These are phyloP conservation scores for Diprion similis DNA, from an alignment of 1,140 invertebrate species.

Conservation along the genomic window DNA sequence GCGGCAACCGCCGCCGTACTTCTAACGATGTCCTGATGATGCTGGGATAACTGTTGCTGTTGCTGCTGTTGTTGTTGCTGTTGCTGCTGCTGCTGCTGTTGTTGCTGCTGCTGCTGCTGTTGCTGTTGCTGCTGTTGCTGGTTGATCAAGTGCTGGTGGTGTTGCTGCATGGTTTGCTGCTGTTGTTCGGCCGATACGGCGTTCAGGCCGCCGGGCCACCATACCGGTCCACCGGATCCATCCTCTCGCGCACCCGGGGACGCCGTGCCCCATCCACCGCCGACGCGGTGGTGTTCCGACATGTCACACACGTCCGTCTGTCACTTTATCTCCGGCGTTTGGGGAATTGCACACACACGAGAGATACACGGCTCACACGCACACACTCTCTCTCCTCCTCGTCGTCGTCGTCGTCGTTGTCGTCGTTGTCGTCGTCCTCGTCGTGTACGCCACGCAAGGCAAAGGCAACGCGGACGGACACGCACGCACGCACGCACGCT, in stretches of 20 bases:
- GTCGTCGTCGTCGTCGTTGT: conserved; percentile 17
- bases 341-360: conserved; percentile 25
- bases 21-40: conserved; percentile 59
- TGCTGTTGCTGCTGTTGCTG: conserved; percentile 31
- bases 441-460: conserved; percentile 15
- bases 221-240: conserved; percentile 61
- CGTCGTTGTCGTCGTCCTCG: not conserved
- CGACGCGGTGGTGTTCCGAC: conserved; percentile 60
- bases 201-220: conserved; percentile 56
- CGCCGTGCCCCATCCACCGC: conserved; percentile 59
- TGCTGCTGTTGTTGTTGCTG: conserved; percentile 61
- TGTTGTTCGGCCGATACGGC: conserved; percentile 51
- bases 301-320: conserved; percentile 42
- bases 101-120: conserved; percentile 27
- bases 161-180: conserved; percentile 54
- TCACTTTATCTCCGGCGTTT: conserved; percentile 22
- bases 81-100: conserved; percentile 50
- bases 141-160: conserved; percentile 43
- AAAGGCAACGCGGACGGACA: conserved; percentile 1
- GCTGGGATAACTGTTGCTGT: conserved; percentile 51
- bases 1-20: conserved; percentile 66
- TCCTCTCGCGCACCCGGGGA: conserved; percentile 62
- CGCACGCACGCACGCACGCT: not conserved
- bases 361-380: conserved; percentile 14
- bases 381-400: conserved; percentile 16